A percentile compares a stretch with the other conserved stretches of the same genome.
Evolutionary conservation across 2,113 vertebrate species (phyloP).

Genomic region (mouse (Mus musculus)): DNA sequence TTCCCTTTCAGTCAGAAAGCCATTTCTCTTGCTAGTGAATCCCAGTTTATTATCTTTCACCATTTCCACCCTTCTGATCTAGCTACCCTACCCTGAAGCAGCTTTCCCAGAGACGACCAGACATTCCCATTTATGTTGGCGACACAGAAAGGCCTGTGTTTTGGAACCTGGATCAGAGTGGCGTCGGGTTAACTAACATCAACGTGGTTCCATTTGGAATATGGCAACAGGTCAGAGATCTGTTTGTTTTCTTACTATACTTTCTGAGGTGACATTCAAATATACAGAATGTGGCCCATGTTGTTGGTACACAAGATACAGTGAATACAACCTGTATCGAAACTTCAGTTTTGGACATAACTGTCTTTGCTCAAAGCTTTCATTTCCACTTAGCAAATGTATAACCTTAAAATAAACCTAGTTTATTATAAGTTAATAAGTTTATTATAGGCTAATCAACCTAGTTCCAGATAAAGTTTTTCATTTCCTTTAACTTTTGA

Average conservation of each 20-base stretch:
- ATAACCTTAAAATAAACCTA: not conserved
- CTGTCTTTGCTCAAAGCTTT: not conserved
- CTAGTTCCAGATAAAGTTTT: not conserved
- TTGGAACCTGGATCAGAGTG: slow-evolving; percentile 88
- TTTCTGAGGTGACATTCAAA: not conserved
- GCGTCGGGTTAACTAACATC: slow-evolving; percentile 88
- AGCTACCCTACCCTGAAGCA: slow-evolving; percentile 87
- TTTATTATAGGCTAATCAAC: not conserved
- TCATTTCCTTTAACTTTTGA: not conserved
- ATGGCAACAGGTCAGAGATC: slow-evolving; percentile 87
- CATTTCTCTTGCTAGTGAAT: not conserved
- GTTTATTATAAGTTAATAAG: too few relatives aligned
- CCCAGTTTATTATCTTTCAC: not conserved
- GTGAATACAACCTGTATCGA: not conserved
- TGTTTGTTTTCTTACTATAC: not conserved
- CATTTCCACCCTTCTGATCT: not conserved
- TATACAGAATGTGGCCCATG: not conserved
- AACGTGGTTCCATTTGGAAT: slow-evolving; percentile 88
- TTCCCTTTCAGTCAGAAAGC: not conserved
- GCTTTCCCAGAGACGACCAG: slow-evolving; percentile 84
- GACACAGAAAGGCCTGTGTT: slow-evolving; percentile 90
- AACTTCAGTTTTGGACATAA: not conserved
- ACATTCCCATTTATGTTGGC: slow-evolving; percentile 89
- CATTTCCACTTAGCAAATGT: not conserved
- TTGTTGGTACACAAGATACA: not conserved